A percentile compares a stretch with the other conserved stretches of the same genome.
phyloP scores from a whole-genome alignment of 2,113 vertebrate species.

The Paramisgurnus dabryanus region DNA sequence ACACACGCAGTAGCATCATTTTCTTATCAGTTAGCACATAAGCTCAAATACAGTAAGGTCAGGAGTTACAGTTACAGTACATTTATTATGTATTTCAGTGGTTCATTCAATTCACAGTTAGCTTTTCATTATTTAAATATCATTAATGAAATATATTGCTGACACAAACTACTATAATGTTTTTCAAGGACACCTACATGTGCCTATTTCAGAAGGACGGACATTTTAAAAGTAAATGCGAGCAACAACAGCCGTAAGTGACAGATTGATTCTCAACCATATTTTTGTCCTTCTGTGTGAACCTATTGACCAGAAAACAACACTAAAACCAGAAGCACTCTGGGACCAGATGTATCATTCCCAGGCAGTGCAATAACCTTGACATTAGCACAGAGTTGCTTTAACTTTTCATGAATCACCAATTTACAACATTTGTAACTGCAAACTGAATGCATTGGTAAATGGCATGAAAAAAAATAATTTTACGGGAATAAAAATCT shows the following conservation, averaged over 20 bases:
- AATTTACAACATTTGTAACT: neutral
- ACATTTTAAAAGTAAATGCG: neutral
- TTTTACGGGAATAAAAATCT: no score
- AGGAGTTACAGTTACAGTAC: constrained; percentile 15
- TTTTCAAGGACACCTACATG: neutral
- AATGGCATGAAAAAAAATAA: neutral
- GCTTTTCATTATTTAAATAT: neutral
- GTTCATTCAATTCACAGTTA: constrained; percentile 4
- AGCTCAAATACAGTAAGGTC: constrained; percentile 23
- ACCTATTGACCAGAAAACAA: neutral
- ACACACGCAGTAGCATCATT: constrained; percentile 13
- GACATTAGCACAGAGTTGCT: neutral
- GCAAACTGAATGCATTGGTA: neutral
- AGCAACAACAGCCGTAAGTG: constrained; percentile 22
- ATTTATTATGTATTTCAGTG: constrained; percentile 17
- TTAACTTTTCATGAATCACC: constrained; percentile 14
- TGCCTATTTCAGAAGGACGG: neutral
- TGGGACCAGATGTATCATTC: constrained; percentile 70
- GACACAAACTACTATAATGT: neutral
- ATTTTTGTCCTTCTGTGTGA: neutral
- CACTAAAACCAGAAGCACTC: constrained; percentile 29
- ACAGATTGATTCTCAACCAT: constrained; percentile 27
- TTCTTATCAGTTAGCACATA: constrained; percentile 33
- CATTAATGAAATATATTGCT: neutral
- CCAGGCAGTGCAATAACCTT: constrained; percentile 67